These are phyloP conservation scores for Dendroctonus ponderosae DNA, from an alignment of 1,140 invertebrate species.

Conservation along the genomic window DNA sequence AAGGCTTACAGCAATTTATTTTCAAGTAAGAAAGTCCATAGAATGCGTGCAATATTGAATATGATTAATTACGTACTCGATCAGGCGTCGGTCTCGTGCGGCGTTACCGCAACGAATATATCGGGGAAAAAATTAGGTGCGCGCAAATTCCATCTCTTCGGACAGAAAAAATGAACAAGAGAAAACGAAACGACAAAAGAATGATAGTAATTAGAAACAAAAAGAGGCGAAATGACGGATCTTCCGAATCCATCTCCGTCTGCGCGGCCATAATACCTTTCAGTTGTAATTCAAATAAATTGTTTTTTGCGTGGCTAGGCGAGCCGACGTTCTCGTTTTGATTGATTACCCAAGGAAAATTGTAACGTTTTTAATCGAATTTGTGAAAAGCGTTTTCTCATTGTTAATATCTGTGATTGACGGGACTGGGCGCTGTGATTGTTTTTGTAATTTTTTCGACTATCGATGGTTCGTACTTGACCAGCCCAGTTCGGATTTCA, in stretches of 20 bases:
- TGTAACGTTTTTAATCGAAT: conserved; percentile 34
- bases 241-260: conserved; percentile 27
- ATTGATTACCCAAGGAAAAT: conserved; percentile 34
- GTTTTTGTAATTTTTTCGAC: not conserved
- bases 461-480: not conserved
- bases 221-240: conserved; percentile 29
- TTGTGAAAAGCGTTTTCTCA: conserved; percentile 34
- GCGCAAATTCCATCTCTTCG: too few species aligned
- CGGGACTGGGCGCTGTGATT: conserved; percentile 25
- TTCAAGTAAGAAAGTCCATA: too few species aligned
- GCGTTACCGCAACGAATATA: too few species aligned
- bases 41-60: too few species aligned
- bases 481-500: too few species aligned
- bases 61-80: too few species aligned
- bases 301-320: conserved; percentile 30
- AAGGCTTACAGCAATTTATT: too few species aligned
- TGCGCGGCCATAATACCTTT: conserved; percentile 29
- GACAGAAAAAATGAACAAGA: too few species aligned
- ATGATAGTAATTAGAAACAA: conserved; percentile 28
- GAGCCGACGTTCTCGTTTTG: conserved; percentile 16
- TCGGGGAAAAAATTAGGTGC: too few species aligned
- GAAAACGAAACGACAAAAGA: conserved; percentile 17
- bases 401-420: conserved; percentile 31
- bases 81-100: too few species aligned
- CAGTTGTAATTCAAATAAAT: conserved; percentile 35